Conservation (phyloP, 23 tunicate genomes). For the Aplidium turbinatum region DNA sequence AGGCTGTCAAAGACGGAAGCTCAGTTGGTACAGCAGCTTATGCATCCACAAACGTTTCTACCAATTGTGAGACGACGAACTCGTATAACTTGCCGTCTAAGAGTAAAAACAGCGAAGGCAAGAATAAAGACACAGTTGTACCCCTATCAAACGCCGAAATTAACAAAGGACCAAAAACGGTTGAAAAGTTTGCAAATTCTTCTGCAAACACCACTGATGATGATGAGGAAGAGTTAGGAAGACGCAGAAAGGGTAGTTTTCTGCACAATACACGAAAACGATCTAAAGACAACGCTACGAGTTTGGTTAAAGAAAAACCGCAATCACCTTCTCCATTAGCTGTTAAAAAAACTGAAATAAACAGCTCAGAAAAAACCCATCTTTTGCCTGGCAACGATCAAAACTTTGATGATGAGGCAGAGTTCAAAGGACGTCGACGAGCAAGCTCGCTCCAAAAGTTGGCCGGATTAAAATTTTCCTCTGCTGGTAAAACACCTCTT, state of each 20-base stretch:
- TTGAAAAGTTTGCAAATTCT: no score
- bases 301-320: neutral
- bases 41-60: no score
- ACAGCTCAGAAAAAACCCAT: neutral
- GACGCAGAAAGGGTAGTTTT: neutral
- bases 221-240: neutral
- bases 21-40: no score
- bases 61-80: no score
- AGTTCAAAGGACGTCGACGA: constrained; percentile 24
- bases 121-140: no score
- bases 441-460: constrained; percentile 49
- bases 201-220: constrained; percentile 7
- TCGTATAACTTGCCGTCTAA: no score
- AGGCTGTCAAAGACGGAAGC: no score
- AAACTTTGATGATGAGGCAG: neutral
- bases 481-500: no score
- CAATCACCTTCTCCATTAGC: constrained; percentile 1
- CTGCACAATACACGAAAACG: constrained; percentile 11
- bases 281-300: neutral
- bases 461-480: neutral
- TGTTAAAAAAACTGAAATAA: neutral
- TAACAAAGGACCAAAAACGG: no score
- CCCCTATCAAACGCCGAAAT: no score
- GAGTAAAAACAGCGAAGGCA: no score
- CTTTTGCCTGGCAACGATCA: constrained; percentile 26